These are phyloP conservation scores for Euzophera pinguis DNA, from an alignment of 2,888 invertebrate species.

Conservation along the genomic window DNA sequence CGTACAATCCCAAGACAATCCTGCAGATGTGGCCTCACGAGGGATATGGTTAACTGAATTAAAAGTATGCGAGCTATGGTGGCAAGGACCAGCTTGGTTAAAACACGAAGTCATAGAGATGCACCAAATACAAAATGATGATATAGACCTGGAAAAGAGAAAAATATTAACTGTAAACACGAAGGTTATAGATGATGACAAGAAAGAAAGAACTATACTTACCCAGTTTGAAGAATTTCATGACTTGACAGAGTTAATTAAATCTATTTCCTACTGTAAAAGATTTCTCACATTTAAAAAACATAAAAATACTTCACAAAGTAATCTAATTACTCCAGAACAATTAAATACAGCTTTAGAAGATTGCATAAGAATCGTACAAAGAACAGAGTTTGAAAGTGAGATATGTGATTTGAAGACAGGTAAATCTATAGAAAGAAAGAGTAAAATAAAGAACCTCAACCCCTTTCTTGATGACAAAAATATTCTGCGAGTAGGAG, in stretches of 20 bases:
- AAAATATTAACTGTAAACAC: background rate
- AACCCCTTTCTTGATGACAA: background rate
- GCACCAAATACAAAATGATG: background rate
- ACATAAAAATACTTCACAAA: background rate
- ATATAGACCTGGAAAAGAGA: conserved; percentile 16
- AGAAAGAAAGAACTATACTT: background rate
- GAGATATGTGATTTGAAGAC: conserved; percentile 12
- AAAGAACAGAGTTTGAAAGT: conserved; percentile 9
- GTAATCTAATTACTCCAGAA: conserved; percentile 9
- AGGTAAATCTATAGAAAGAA: background rate
- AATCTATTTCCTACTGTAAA: conserved; percentile 7
- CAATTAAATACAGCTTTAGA: conserved; percentile 12
- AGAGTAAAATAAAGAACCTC: background rate
- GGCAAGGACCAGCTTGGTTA: conserved; percentile 25
- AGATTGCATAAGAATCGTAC: conserved; percentile 13
- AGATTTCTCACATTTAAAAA: conserved; percentile 15
- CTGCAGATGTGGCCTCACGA: conserved; percentile 26
- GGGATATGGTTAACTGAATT: conserved; percentile 20
- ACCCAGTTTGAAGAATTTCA: conserved; percentile 9
- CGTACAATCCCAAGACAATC: conserved; percentile 23
- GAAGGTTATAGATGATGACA: background rate
- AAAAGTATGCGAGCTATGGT: conserved; percentile 21
- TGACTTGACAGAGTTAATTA: conserved; percentile 9
- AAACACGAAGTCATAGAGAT: conserved; percentile 6
- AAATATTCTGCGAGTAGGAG: background rate